Conservation (phyloP, 2,113 vertebrate genomes). For the Pituophis catenifer region DNA sequence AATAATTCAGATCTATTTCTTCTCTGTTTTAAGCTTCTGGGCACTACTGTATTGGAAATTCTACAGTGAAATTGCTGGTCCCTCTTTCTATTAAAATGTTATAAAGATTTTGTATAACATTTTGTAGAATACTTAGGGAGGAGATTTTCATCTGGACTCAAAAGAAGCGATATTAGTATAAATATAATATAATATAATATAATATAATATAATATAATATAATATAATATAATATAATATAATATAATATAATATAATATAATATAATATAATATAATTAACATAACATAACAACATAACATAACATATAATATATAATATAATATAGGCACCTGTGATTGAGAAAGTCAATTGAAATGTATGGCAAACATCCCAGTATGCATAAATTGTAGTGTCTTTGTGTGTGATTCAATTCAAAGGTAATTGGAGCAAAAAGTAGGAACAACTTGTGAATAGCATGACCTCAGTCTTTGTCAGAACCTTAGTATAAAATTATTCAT, state of each 20-base stretch:
- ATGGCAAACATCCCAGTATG: slow-evolving; percentile 25
- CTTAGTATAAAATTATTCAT: slow-evolving; percentile 59
- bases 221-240: too few relatives aligned
- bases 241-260: too few relatives aligned
- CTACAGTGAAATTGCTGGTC: slow-evolving; percentile 44
- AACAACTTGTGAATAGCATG: slow-evolving; percentile 44
- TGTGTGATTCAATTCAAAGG: neutral
- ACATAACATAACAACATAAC: too few relatives aligned
- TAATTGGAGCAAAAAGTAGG: slow-evolving; percentile 42
- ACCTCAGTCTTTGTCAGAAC: slow-evolving; percentile 38
- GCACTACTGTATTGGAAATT: slow-evolving; percentile 53
- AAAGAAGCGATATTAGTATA: slow-evolving; percentile 34
- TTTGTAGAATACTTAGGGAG: slow-evolving; percentile 42
- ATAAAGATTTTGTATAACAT: slow-evolving; percentile 40
- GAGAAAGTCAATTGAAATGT: slow-evolving; percentile 29
- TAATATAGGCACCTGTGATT: neutral
- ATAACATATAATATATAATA: neutral
- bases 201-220: too few relatives aligned
- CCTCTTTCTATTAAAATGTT: neutral
- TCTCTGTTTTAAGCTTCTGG: slow-evolving; percentile 56
- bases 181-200: neutral
- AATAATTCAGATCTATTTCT: slow-evolving; percentile 35
- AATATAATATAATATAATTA: too few relatives aligned
- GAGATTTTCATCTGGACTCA: slow-evolving; percentile 44
- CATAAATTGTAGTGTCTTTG: slow-evolving; percentile 16